Evolutionary conservation across 2,888 invertebrate genomes (phyloP).

Genomic region (Taphrorychus bicolor): DNA sequence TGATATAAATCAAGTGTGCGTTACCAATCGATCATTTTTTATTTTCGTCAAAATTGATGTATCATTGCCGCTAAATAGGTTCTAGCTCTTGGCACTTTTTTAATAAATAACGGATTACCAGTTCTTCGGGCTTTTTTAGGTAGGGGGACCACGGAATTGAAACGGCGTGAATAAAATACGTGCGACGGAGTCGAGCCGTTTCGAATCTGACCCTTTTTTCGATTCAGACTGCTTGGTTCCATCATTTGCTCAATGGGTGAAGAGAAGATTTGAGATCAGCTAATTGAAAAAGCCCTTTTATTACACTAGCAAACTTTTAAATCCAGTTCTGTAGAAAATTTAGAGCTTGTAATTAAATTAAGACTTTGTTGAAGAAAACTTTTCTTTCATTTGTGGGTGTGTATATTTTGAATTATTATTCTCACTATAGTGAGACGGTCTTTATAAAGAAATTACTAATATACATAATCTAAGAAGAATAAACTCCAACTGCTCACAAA

Average conservation of each 20-base stretch:
- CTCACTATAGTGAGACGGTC: too few relatives aligned
- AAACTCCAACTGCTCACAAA: too few relatives aligned
- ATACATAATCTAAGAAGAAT: too few relatives aligned
- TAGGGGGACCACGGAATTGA: conserved; percentile 23
- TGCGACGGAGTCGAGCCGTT: conserved; percentile 11
- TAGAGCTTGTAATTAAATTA: too few relatives aligned
- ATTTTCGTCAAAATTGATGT: conserved; percentile 57
- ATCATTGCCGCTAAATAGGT: conserved; percentile 51
- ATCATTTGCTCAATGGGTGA: not conserved
- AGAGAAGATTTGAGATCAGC: too few relatives aligned
- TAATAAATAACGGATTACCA: conserved; percentile 43
- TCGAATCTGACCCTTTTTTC: conserved; percentile 7
- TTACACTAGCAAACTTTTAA: too few relatives aligned
- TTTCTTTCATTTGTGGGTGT: too few relatives aligned
- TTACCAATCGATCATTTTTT: conserved; percentile 60
- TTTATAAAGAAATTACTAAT: too few relatives aligned
- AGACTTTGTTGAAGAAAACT: too few relatives aligned
- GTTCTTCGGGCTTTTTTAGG: conserved; percentile 14
- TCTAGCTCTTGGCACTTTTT: conserved; percentile 35
- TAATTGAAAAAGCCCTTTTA: too few relatives aligned
- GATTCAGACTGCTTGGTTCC: not conserved
- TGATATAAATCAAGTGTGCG: conserved; percentile 58
- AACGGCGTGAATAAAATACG: conserved; percentile 21
- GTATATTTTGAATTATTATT: too few relatives aligned
- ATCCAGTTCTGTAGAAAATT: too few relatives aligned